Percentiles rank a stretch among this genome's conserved stretches.
Evolutionary conservation across 2,888 invertebrate genomes (phyloP).

Genomic region (Trilocha varians): DNA sequence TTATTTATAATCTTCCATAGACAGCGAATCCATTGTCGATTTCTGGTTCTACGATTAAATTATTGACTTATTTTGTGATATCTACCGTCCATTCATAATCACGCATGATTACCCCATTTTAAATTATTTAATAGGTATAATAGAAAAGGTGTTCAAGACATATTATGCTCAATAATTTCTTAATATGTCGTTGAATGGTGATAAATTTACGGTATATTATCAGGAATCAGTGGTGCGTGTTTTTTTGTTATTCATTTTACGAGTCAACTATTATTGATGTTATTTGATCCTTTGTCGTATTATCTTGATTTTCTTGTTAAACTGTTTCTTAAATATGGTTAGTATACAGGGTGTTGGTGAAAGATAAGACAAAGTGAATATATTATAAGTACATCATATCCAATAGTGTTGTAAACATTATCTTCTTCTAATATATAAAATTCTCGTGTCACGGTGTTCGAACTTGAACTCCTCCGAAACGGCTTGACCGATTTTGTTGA

Average conservation of each 20-base stretch:
- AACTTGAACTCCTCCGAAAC: no score
- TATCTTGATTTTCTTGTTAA: conserved; percentile 40
- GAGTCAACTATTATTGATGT: conserved; percentile 37
- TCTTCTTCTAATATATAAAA: no score
- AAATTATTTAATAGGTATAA: background rate
- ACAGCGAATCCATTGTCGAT: no score
- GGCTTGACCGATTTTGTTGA: no score
- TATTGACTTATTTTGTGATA: no score
- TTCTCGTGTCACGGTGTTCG: no score
- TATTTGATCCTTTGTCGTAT: conserved; percentile 48
- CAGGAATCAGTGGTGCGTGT: conserved; percentile 45
- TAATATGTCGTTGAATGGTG: conserved; percentile 36
- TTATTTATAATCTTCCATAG: no score
- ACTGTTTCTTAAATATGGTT: conserved; percentile 35
- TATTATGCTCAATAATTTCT: conserved; percentile 27
- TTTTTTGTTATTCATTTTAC: conserved; percentile 29
- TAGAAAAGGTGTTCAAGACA: conserved; percentile 36
- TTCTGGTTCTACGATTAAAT: no score
- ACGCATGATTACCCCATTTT: background rate
- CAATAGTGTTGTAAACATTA: no score
- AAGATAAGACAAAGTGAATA: no score
- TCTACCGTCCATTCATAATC: background rate
- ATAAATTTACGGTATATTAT: conserved; percentile 43
- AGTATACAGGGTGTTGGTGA: background rate
- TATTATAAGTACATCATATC: no score